phyloP scores from a whole-genome alignment of 2,888 invertebrate genomes.

The Hirtodrosophila cameraria region DNA sequence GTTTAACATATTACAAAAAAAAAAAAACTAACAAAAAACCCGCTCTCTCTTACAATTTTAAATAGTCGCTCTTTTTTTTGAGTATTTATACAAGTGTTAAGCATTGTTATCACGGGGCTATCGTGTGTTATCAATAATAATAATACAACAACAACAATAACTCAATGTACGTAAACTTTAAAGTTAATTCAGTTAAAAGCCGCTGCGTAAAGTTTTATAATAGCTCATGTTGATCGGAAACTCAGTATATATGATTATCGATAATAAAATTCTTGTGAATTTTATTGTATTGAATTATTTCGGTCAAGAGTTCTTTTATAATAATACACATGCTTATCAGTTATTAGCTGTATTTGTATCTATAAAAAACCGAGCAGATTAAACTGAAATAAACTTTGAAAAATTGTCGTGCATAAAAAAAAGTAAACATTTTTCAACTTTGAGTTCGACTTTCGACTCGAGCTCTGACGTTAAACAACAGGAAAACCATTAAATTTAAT shows the following conservation, averaged over 20 bases:
- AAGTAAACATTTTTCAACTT: slow-evolving; percentile 11
- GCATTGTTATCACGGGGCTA: slow-evolving; percentile 29
- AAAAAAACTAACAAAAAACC: not conserved
- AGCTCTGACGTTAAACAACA: slow-evolving; percentile 20
- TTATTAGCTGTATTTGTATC: not conserved
- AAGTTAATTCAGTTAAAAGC: slow-evolving; percentile 27
- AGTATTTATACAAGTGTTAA: slow-evolving; percentile 56
- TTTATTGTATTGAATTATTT: not conserved
- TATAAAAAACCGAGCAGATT: slow-evolving; percentile 1
- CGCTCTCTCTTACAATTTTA: not conserved
- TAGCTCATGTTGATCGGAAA: slow-evolving; percentile 2
- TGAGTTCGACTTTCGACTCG: slow-evolving; percentile 37
- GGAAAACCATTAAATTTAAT: slow-evolving; percentile 22
- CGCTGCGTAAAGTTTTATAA: slow-evolving; percentile 9
- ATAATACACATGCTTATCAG: not conserved
- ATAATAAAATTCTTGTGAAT: slow-evolving; percentile 7
- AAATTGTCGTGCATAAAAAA: not conserved
- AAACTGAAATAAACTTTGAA: slow-evolving; percentile 6
- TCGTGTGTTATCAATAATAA: slow-evolving; percentile 41
- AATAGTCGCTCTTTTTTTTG: not conserved
- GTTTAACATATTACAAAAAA: slow-evolving; percentile 5
- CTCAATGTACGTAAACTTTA: slow-evolving; percentile 30
- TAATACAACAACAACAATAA: slow-evolving; percentile 10
- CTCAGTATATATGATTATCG: slow-evolving; percentile 3
- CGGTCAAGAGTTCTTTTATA: not conserved